These are phyloP conservation scores for Carassius auratus DNA, from an alignment of 2,113 vertebrate genomes.

Conservation along the genomic window DNA sequence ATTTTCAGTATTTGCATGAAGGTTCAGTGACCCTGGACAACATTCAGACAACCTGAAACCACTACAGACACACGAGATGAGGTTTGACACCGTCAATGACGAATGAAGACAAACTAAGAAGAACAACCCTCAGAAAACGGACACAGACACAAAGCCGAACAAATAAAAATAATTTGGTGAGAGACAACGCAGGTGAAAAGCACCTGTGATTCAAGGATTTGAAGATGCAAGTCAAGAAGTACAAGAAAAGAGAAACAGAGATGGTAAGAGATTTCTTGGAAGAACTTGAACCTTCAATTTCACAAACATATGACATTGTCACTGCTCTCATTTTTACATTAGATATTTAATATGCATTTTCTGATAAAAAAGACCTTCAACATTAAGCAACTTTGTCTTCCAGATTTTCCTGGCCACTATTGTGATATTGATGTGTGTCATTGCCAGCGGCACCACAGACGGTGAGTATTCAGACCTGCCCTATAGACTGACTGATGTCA, in stretches of 20 bases:
- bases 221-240: background rate
- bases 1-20: background rate
- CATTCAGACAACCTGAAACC: background rate
- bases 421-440: background rate
- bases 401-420: background rate
- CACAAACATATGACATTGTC: background rate
- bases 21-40: background rate
- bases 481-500: background rate
- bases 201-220: background rate
- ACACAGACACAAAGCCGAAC: background rate
- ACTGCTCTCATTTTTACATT: background rate
- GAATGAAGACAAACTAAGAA: background rate
- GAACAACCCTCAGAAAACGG: background rate
- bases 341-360: background rate
- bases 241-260: background rate
- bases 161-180: background rate
- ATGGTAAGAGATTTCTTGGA: background rate
- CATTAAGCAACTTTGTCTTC: conserved; percentile 2
- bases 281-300: background rate
- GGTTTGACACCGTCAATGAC: background rate
- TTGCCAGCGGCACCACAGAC: background rate
- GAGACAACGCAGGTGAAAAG: background rate
- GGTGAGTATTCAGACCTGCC: conserved; percentile 17
- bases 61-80: background rate
- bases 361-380: background rate